Evolutionary conservation across 2,888 invertebrate species (phyloP), one percentile per base, ranked within the genome.

Genomic region (Drosophila mayaguana): DNA sequence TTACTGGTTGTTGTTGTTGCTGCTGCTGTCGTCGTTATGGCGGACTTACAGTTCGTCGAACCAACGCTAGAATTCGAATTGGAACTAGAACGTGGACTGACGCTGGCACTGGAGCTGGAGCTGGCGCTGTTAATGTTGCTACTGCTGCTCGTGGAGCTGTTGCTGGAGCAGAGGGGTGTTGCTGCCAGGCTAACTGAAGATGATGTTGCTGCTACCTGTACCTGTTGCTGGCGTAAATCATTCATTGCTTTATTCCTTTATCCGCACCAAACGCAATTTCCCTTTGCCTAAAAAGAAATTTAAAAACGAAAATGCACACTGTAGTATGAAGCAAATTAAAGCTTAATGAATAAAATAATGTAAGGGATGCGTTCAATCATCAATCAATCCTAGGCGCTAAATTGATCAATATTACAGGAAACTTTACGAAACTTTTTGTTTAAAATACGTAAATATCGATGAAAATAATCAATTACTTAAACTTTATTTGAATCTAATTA

Each of bases 131-230:
- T 61, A 5, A 14, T 45, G 34, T 46, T 43, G 55, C 20, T 12
- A 22, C 8, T 55, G 42, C 70, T 66, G 63, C 50, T 70, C 69
- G 60, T 68, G 14, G 63, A 64, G 55, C 59, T 72, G 54, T 50
- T 50, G 34, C 46, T 62, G 51, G 65, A 70, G 68, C 63, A 74
- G 46, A 54, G 67, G 22, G 68, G 63, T 18, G 80, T 60, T 77
- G 69, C 65, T 64, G 78, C 71, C 75, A 72, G 78, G 70, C 60
- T 74, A 62, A 84, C 79, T 76, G 86, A 81, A 54, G 86, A 89
- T 69, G 86, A 88, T 86, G 88, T 86, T 77, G 88, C 89, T 88
- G 88, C 86, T 83, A 88, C 89, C 86, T 77, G 77, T 77, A 89
- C 88, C 70, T 86, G 85, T 63, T 86, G 86, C 62, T 89, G 86